Conservation (phyloP, 2,797 vertebrate genomes). For the Loriculus beryllinus region DNA sequence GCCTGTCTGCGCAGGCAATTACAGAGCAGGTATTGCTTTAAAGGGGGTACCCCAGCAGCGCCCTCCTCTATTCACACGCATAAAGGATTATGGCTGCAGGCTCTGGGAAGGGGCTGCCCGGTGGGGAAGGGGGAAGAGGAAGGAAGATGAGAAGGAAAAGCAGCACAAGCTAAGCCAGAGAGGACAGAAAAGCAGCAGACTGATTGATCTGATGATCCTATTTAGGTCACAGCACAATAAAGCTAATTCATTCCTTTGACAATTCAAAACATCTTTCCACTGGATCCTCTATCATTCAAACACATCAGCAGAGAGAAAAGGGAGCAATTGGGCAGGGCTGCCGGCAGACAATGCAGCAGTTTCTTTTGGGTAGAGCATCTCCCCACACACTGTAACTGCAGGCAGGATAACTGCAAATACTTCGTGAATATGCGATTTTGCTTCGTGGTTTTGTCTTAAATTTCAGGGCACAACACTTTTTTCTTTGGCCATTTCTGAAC, state of each 20-base stretch:
- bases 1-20: not conserved
- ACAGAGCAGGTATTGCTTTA: not conserved
- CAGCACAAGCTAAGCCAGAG: not conserved
- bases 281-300: slow-evolving; percentile 59
- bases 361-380: slow-evolving; percentile 20
- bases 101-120: not conserved
- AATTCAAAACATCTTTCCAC: slow-evolving; percentile 60
- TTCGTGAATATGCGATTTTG: not conserved
- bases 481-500: not conserved
- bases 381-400: not conserved
- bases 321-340: slow-evolving; percentile 4
- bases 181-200: slow-evolving; percentile 42
- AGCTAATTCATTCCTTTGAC: slow-evolving; percentile 56
- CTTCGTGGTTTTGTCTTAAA: not conserved
- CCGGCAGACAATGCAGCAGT: slow-evolving; percentile 13
- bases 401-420: not conserved
- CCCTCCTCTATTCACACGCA: not conserved
- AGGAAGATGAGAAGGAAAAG: slow-evolving; percentile 20
- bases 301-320: slow-evolving; percentile 23
- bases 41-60: not conserved
- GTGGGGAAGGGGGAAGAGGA: not conserved
- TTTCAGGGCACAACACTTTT: not conserved
- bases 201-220: slow-evolving; percentile 68
- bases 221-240: slow-evolving; percentile 67
- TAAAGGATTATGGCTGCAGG: not conserved